These are phyloP conservation scores for Xiphophorus maculatus DNA, from an alignment of 2,113 vertebrate genomes.

Conservation along the genomic window DNA sequence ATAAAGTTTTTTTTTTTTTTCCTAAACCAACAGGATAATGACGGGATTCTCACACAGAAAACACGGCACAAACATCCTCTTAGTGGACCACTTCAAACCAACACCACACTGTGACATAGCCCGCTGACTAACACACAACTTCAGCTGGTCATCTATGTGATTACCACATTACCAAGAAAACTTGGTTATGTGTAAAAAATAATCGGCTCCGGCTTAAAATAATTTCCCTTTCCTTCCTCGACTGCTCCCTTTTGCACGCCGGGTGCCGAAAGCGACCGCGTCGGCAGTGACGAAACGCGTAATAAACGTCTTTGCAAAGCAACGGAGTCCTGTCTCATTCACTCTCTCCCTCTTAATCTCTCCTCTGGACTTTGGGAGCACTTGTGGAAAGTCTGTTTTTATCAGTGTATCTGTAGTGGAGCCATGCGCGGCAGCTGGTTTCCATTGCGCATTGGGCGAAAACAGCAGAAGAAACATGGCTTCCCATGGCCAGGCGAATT, in stretches of 20 bases:
- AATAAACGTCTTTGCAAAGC: constrained; percentile 11
- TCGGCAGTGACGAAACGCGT: constrained; percentile 28
- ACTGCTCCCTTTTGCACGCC: constrained; percentile 27
- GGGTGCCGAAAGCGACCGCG: constrained; percentile 27
- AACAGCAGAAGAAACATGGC: constrained; percentile 22
- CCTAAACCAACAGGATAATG: constrained; percentile 7
- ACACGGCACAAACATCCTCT: constrained; percentile 56
- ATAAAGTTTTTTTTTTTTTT: not conserved
- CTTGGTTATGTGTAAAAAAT: not conserved
- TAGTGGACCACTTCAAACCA: constrained; percentile 50
- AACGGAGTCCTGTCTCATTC: constrained; percentile 38
- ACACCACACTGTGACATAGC: constrained; percentile 30
- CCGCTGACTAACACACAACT: constrained; percentile 23
- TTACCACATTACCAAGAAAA: constrained; percentile 38
- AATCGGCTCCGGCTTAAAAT: not conserved
- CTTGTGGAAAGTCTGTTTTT: constrained; percentile 53
- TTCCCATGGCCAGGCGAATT: not conserved
- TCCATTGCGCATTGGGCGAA: constrained; percentile 40
- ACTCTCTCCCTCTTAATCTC: constrained; percentile 24
- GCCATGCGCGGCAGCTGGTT: constrained; percentile 58
- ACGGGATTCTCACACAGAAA: constrained; percentile 25
- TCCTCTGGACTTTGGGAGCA: constrained; percentile 17
- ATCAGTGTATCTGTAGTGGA: constrained; percentile 50
- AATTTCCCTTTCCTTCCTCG: too few species aligned
- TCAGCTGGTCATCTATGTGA: constrained; percentile 32